Evolutionary conservation across 2,888 invertebrate genomes (phyloP), one percentile per base, ranked within the genome.

Genomic region (Papilio elwesi): DNA sequence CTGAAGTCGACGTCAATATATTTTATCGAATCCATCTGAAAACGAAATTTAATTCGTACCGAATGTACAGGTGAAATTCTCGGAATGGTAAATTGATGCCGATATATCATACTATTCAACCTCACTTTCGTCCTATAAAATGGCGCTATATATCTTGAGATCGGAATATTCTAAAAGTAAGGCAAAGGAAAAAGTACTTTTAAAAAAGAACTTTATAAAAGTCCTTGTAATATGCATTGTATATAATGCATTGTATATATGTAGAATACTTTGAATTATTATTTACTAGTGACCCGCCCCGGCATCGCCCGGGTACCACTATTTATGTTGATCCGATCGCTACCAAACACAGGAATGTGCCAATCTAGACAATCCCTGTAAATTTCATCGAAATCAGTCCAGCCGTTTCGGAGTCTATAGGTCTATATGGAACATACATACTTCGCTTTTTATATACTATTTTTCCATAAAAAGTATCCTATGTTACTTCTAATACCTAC

Each of bases 91-190:
- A 87, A 87, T 87, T 79, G 82, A 70, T 71, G 75, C 79, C 76
- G 81, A 87, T 87, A 87, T 87, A 84, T 86, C 85, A 82, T 85
- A 87, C 87, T 86, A 87, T 88, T 87, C 84, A 85, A 87, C 87
- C 59, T 73, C 69, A 49, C 57, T 73, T 65, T 65, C 43, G 47
- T 57, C 52, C 51, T 55, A 43, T 48, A 68, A 71, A 65, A 71
- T 53, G 47, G 55, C 43, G 43, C 43, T 57, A 68, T 73, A 55
- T 55, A 57, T 68, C 68, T 68, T 43, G 13, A 9, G 66, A 47
- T 59, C 9, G 62, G 52, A 85, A 89, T 85, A 15, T 53, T 71
- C 57, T 53, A 16, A 16, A 65, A 49, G 52, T 13, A 49, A 49
- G 43, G 43, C 15, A 62, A 57, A 36, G 36, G 36, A 62, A 62